Percentiles rank a stretch among this genome's conserved stretches.
phyloP scores from a whole-genome alignment of 2,113 vertebrate genomes.

The Pachypanchax playfairii region DNA sequence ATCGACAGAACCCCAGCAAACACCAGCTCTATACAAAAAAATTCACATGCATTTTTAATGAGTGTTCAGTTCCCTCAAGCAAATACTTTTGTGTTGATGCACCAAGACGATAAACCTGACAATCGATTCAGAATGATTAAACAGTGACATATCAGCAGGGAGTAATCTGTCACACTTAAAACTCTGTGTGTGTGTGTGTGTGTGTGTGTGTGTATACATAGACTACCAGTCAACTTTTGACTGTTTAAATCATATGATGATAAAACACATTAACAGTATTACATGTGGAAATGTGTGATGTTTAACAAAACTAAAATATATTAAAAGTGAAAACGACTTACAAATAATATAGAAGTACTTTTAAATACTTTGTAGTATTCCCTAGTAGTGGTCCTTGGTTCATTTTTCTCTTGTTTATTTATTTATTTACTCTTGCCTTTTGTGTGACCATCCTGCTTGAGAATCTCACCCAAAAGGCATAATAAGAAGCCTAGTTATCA shows the following conservation, averaged over 20 bases:
- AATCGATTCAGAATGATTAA: slow-evolving; percentile 67
- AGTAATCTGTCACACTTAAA: slow-evolving; percentile 68
- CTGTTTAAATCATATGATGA: slow-evolving; percentile 63
- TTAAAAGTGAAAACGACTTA: neutral
- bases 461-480: neutral
- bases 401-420: neutral
- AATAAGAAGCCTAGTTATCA: slow-evolving; percentile 9
- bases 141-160: slow-evolving; percentile 26
- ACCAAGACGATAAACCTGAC: slow-evolving; percentile 31
- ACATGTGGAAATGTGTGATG: neutral
- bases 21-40: neutral
- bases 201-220: slow-evolving; percentile 11
- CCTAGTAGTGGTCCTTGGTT: neutral
- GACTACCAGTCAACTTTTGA: no score
- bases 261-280: no score
- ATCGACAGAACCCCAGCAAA: slow-evolving; percentile 4
- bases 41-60: slow-evolving; percentile 52
- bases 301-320: neutral
- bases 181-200: slow-evolving; percentile 11
- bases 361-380: neutral
- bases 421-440: neutral
- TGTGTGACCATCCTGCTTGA: neutral
- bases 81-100: slow-evolving; percentile 23
- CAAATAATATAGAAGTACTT: no score
- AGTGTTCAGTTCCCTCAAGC: slow-evolving; percentile 32